These are phyloP conservation scores for Theretra japonica DNA, from an alignment of 2,888 invertebrate genomes.

Conservation along the genomic window DNA sequence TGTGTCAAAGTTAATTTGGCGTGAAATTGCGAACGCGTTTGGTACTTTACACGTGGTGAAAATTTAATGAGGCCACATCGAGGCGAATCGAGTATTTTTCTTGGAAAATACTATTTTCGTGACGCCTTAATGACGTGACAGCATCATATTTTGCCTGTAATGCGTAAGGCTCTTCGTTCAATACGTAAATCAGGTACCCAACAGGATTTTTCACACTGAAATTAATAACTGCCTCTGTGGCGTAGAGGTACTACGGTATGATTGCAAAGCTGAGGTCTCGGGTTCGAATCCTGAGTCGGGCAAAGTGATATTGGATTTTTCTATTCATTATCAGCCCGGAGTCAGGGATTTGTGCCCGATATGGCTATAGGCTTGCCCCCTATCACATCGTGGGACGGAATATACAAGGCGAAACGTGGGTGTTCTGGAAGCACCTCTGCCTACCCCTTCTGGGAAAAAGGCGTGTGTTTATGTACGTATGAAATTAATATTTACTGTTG, in stretches of 20 bases:
- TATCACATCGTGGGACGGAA: too few species aligned
- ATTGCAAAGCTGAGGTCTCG: not conserved
- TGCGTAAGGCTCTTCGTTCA: too few species aligned
- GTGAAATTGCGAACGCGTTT: constrained; percentile 59
- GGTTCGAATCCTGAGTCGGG: not conserved
- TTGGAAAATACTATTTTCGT: not conserved
- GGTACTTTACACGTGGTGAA: constrained; percentile 4
- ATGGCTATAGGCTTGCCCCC: not conserved
- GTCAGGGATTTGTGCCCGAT: not conserved
- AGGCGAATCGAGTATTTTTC: not conserved
- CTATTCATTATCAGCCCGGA: too few species aligned
- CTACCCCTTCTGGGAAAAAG: too few species aligned
- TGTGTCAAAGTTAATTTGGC: constrained; percentile 53
- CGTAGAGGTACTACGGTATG: not conserved
- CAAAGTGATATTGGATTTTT: too few species aligned
- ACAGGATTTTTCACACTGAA: too few species aligned
- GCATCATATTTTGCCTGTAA: too few species aligned
- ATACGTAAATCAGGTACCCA: too few species aligned
- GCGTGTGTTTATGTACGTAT: too few species aligned
- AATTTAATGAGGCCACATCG: not conserved
- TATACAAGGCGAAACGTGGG: too few species aligned
- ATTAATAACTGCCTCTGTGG: not conserved
- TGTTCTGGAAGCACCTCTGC: too few species aligned
- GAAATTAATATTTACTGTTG: too few species aligned
- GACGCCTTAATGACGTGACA: not conserved